phyloP scores from a whole-genome alignment of 2,113 vertebrate species.

The Lucifuga dentata region DNA sequence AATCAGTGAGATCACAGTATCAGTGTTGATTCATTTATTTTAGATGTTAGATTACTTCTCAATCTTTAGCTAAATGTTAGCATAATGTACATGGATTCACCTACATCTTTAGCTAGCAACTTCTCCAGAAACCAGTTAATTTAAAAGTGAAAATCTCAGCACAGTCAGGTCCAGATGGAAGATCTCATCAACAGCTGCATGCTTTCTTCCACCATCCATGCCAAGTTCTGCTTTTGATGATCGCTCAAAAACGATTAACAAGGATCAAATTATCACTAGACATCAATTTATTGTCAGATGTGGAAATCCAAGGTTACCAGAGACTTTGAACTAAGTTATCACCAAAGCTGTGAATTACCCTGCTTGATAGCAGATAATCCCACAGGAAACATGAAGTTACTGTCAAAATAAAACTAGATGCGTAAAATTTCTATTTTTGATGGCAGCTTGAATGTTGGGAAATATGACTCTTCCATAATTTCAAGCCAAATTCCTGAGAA shows the following conservation, averaged over 20 bases:
- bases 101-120: too few relatives aligned
- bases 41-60: too few relatives aligned
- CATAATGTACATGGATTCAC: too few relatives aligned
- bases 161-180: constrained; percentile 24
- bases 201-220: constrained; percentile 1
- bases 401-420: too few relatives aligned
- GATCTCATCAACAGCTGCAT: constrained; percentile 2
- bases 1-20: background rate
- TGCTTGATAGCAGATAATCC: background rate
- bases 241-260: background rate
- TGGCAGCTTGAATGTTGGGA: too few relatives aligned
- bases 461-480: too few relatives aligned
- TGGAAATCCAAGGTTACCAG: constrained; percentile 1
- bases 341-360: background rate
- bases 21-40: constrained; percentile 1
- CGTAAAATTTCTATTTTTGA: too few relatives aligned
- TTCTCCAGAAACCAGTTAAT: constrained; percentile 4
- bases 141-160: constrained; percentile 25
- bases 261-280: background rate
- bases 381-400: background rate
- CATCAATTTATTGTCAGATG: background rate
- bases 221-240: background rate
- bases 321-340: background rate
- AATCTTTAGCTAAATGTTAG: too few relatives aligned
- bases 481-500: background rate